phyloP scores from a whole-genome alignment of 2,797 vertebrate species.

The Sebastes nivosus region DNA sequence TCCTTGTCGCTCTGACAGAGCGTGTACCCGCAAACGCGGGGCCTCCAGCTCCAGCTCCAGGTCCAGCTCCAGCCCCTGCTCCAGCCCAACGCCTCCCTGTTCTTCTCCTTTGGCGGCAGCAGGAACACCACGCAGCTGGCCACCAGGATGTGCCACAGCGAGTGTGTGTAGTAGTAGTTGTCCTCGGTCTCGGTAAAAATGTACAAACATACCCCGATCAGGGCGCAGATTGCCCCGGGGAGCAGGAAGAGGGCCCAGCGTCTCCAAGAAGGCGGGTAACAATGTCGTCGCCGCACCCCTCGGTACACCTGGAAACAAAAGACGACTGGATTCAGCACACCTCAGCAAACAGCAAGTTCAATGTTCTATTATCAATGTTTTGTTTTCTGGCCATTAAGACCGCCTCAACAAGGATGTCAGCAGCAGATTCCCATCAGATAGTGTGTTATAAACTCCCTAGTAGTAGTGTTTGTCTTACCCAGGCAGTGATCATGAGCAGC shows the following conservation, averaged over 20 bases:
- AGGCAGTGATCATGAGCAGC: constrained; percentile 72
- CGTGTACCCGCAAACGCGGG: constrained; percentile 90
- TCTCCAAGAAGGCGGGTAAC: constrained; percentile 92
- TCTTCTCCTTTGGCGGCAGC: constrained; percentile 87
- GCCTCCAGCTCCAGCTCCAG: constrained; percentile 87
- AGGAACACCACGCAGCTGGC: constrained; percentile 91
- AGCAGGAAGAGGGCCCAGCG: constrained; percentile 93
- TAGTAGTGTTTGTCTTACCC: constrained; percentile 66
- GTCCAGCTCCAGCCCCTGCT: constrained; percentile 51
- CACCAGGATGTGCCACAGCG: constrained; percentile 95
- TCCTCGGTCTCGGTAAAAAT: constrained; percentile 90
- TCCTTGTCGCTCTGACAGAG: constrained; percentile 89
- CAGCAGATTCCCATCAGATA: background rate
- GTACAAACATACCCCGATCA: constrained; percentile 88
- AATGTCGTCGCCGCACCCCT: constrained; percentile 83
- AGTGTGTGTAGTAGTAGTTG: constrained; percentile 97
- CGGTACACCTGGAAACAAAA: constrained; percentile 82
- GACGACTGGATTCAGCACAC: background rate
- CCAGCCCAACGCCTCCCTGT: constrained; percentile 79
- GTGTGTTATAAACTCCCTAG: background rate
- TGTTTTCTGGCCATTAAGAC: background rate
- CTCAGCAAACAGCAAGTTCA: background rate
- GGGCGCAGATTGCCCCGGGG: constrained; percentile 87
- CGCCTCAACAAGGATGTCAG: background rate
- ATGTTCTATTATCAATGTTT: background rate